Percentiles rank a stretch among this genome's conserved stretches.
These are phyloP conservation scores for Adelges cooleyi DNA, from an alignment of 1,140 invertebrate genomes.

Conservation along the genomic window DNA sequence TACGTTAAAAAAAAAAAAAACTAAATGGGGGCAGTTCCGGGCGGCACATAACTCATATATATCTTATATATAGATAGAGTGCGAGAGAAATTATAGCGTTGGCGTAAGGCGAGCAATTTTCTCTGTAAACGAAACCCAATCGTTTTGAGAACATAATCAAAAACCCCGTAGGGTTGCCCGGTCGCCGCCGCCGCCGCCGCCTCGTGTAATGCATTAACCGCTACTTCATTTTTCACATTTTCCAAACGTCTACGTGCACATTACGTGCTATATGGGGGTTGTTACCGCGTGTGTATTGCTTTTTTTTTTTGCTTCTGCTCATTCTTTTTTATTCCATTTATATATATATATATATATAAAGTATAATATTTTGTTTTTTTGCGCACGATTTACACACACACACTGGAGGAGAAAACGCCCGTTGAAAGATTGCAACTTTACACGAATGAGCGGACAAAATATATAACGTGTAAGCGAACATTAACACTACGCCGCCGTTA, in stretches of 20 bases:
- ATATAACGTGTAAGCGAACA: background rate
- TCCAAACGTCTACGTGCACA: conserved; percentile 17
- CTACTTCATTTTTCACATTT: conserved; percentile 29
- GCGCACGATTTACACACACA: background rate
- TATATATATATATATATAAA: background rate
- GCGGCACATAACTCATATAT: conserved; percentile 15
- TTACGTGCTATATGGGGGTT: background rate
- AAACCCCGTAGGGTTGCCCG: conserved; percentile 19
- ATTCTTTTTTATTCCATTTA: background rate
- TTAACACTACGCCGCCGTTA: background rate
- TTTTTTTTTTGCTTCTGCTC: background rate
- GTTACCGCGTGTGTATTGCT: background rate
- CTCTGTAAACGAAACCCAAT: conserved; percentile 28
- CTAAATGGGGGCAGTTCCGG: conserved; percentile 27
- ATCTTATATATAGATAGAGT: no score
- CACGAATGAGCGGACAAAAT: conserved; percentile 5
- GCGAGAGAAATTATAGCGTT: no score
- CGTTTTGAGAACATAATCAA: conserved; percentile 29
- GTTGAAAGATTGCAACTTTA: conserved; percentile 27
- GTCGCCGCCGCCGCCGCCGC: background rate
- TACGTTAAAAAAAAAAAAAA: conserved; percentile 4
- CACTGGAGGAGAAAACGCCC: background rate
- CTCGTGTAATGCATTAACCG: conserved; percentile 24
- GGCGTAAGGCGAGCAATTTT: conserved; percentile 23
- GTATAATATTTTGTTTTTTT: background rate